Percentiles rank a stretch among this genome's conserved stretches.
Evolutionary conservation across 2,113 vertebrate genomes (phyloP).

Genomic region (Plotosus lineatus): DNA sequence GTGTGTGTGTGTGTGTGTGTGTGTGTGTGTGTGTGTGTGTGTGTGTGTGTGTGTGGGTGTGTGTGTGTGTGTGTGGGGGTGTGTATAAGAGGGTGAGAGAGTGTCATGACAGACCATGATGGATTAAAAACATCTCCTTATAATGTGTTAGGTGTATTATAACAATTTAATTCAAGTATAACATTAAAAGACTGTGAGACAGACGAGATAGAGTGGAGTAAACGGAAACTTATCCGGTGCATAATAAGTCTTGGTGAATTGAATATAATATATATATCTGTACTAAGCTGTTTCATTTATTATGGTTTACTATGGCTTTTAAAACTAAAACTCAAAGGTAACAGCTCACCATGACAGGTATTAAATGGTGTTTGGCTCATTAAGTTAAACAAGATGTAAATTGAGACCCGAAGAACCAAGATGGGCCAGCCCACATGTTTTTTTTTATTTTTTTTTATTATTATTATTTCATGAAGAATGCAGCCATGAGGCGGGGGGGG

Average conservation of each 20-base stretch:
- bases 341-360: not conserved
- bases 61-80: not conserved
- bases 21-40: constrained; percentile 4
- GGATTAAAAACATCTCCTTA: constrained; percentile 25
- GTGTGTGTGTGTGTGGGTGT: constrained; percentile 8
- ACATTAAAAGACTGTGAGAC: constrained; percentile 1
- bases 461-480: too few species aligned
- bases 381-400: not conserved
- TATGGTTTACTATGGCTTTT: constrained; percentile 33
- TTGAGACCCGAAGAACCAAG: too few species aligned
- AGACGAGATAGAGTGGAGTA: not conserved
- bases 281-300: constrained; percentile 42
- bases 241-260: constrained; percentile 48
- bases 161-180: not conserved
- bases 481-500: too few species aligned
- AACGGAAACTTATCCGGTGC: constrained; percentile 19
- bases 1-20: constrained; percentile 5
- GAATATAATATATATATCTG: constrained; percentile 1
- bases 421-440: too few species aligned
- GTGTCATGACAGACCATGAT: constrained; percentile 23
- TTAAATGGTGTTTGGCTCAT: not conserved
- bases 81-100: not conserved
- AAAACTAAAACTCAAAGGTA: not conserved
- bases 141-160: constrained; percentile 20
- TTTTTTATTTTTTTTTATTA: too few species aligned